Conservation (phyloP, 2,797 vertebrate species). For the Sebastes steindachneri region DNA sequence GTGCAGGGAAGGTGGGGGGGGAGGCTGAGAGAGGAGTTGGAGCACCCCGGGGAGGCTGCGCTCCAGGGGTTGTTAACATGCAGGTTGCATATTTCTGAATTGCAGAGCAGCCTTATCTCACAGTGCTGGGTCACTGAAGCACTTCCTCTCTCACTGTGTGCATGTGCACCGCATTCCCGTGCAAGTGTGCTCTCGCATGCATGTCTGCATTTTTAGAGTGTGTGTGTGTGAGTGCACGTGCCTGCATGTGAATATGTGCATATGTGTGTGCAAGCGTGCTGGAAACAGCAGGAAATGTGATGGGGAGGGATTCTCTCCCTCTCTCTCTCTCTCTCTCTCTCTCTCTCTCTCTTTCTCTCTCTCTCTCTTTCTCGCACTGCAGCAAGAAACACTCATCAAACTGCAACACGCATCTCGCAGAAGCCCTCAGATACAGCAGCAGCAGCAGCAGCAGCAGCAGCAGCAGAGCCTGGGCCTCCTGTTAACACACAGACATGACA, state of each 20-base stretch:
- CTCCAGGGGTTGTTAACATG: conserved; percentile 83
- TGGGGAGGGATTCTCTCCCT: conserved; percentile 50
- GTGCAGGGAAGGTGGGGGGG: conserved; percentile 15
- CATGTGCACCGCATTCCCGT: conserved; percentile 15
- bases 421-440: conserved; percentile 74
- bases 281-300: conserved; percentile 59
- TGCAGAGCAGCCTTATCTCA: conserved; percentile 80
- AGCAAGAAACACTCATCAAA: conserved; percentile 85
- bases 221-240: conserved; percentile 12
- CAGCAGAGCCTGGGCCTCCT: conserved; percentile 62
- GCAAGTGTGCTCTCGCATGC: conserved; percentile 12
- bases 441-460: conserved; percentile 40
- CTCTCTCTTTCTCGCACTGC: conserved; percentile 77
- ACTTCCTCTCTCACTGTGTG: conserved; percentile 53
- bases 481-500: conserved; percentile 76
- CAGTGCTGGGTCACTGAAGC: conserved; percentile 76
- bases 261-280: conserved; percentile 44
- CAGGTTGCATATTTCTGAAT: conserved; percentile 83
- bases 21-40: conserved; percentile 51
- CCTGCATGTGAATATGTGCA: conserved; percentile 43
- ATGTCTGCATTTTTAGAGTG: conserved; percentile 27
- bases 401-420: conserved; percentile 81
- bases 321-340: conserved; percentile 44
- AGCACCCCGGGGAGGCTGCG: conserved; percentile 66
- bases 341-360: conserved; percentile 61